phyloP scores from a whole-genome alignment of 1,140 invertebrate genomes.

The Hycleus cichorii region DNA sequence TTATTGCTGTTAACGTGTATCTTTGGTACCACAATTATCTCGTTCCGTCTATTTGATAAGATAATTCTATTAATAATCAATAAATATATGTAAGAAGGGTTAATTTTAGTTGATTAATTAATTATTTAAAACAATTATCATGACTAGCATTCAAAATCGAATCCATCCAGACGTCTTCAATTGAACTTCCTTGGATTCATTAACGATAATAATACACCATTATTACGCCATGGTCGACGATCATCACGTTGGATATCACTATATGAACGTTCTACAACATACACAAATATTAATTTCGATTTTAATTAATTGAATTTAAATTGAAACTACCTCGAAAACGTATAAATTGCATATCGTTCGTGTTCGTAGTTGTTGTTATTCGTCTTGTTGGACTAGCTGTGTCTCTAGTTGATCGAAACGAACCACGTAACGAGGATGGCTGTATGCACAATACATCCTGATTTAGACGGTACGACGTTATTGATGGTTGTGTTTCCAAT shows the following conservation, averaged over 20 bases:
- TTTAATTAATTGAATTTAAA: not conserved
- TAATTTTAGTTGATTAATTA: too few species aligned
- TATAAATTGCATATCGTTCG: constrained; percentile 22
- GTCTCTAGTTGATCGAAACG: constrained; percentile 32
- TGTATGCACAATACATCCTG: constrained; percentile 36
- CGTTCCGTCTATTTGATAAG: too few species aligned
- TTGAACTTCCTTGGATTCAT: too few species aligned
- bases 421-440: constrained; percentile 33
- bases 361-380: constrained; percentile 11
- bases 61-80: too few species aligned
- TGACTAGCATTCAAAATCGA: too few species aligned
- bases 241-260: constrained; percentile 38
- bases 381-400: constrained; percentile 16
- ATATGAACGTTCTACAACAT: constrained; percentile 36
- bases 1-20: too few species aligned
- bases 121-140: too few species aligned
- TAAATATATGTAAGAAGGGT: too few species aligned
- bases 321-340: constrained; percentile 29
- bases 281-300: constrained; percentile 5
- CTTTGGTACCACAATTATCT: too few species aligned
- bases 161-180: too few species aligned
- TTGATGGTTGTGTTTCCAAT: constrained; percentile 29
- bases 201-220: too few species aligned
- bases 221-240: constrained; percentile 26
- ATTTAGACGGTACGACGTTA: constrained; percentile 36